Conservation (phyloP, 2,113 vertebrate species). For the Lynx canadensis region DNA sequence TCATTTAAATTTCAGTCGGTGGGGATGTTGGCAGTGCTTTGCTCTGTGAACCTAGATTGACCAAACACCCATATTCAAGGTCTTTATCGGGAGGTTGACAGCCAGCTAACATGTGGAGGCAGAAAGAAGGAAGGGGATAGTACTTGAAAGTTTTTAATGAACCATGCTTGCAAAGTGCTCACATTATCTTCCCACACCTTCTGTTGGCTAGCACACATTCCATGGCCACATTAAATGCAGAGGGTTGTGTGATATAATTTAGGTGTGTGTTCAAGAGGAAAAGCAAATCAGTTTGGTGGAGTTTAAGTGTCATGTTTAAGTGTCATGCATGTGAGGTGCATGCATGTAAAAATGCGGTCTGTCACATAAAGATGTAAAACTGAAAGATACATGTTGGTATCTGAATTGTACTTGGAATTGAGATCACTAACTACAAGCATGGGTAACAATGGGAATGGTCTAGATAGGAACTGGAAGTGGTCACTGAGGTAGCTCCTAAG, state of each 20-base stretch:
- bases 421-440: neutral
- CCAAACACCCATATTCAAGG: neutral
- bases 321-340: too few relatives aligned
- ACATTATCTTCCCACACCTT: neutral
- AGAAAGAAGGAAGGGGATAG: neutral
- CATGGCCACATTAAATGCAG: neutral
- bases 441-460: neutral
- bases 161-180: neutral
- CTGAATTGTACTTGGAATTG: neutral
- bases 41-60: neutral
- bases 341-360: too few relatives aligned
- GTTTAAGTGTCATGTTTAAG: too few relatives aligned
- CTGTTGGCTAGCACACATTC: neutral
- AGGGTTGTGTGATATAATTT: neutral
- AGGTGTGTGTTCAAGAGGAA: neutral
- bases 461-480: neutral
- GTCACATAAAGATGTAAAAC: neutral
- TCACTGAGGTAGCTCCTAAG: neutral
- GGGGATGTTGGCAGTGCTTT: neutral
- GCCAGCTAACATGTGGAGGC: rapidly evolving
- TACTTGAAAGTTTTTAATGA: neutral
- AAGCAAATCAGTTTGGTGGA: neutral
- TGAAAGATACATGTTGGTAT: neutral
- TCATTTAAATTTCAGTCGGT: neutral
- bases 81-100: neutral